Conservation (phyloP, 1,140 invertebrate species). For the Melanaphis sacchari region DNA sequence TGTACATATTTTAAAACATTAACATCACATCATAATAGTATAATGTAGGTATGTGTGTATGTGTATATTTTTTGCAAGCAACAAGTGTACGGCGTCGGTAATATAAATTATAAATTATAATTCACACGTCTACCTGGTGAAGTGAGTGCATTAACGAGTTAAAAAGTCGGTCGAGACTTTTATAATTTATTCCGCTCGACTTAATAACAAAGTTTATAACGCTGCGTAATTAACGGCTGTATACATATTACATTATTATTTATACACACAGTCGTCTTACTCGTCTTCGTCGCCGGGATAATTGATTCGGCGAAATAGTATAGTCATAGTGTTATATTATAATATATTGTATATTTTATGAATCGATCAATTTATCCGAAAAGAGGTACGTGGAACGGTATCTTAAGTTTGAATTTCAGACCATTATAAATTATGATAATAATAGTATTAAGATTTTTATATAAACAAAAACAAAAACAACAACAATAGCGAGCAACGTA, state of each 20-base stretch:
- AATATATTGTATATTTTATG: neutral
- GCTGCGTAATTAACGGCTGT: neutral
- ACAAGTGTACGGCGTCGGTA: neutral
- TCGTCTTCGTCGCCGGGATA: neutral
- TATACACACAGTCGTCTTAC: neutral
- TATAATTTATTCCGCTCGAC: neutral
- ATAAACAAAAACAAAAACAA: neutral
- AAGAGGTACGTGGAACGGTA: neutral
- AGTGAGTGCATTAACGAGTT: neutral
- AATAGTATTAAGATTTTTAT: neutral
- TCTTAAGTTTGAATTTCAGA: neutral
- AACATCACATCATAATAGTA: neutral
- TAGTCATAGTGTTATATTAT: neutral
- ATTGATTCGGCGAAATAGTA: neutral
- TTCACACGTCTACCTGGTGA: neutral
- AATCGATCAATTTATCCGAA: neutral
- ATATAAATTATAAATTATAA: constrained; percentile 8
- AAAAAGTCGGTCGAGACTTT: neutral
- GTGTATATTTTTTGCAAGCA: neutral
- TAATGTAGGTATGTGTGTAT: neutral
- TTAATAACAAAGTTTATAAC: neutral
- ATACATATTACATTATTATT: too few relatives aligned
- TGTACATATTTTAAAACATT: neutral
- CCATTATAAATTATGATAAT: neutral
- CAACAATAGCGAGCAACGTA: neutral